Evolutionary conservation across 2,797 vertebrate genomes (phyloP), one percentile per base, ranked within the genome.

Genomic region (Vultur gryphus): DNA sequence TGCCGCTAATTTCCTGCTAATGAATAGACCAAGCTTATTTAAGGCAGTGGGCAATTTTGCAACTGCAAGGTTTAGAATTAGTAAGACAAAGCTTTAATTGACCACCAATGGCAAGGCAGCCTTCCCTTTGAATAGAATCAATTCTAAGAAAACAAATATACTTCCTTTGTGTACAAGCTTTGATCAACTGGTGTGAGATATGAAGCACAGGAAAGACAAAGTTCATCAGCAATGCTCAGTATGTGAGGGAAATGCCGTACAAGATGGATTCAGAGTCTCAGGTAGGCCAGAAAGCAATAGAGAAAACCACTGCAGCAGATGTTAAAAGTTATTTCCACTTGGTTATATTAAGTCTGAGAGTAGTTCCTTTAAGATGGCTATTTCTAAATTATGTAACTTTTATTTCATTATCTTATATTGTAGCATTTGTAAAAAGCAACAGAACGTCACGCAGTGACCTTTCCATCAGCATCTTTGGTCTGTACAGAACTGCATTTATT

Each of bases 261-360:
- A 91, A 96, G 64, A 71, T 24, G 89, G 93, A 95, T 61, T 94
- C 95, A 55, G 97, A 95, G 17, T 93, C 97, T 69, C 96, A 96
- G 97, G 94, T 91, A 96, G 70, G 3, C 14, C 55, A 39, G 80
- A 58, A 84, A 71, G 35, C 37, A 21, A 26, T 5, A 19, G 11
- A 61, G 28, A 51, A 75, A 91, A 51, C 19, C 67, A 29, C 46
- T 17, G 33, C 61, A 17, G 55, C 11, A 4, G 11, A 5, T 24
- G 48, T n/a, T 37, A 33, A 28, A 52, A 57, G 18, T 77, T 54
- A 33, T 65, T 65, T 70, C 71, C 52, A 33, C 31, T 54, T 39
- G 37, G 59, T 16, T 35, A 6, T 31, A 18, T 11, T 28, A 55
- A 76, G 15, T 39, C 43, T 62, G 59, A 62, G 52, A 48, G 37